Evolutionary conservation across 2,113 vertebrate species (phyloP), one percentile per base, ranked within the genome.

Genomic region (Embiotoca jacksoni): DNA sequence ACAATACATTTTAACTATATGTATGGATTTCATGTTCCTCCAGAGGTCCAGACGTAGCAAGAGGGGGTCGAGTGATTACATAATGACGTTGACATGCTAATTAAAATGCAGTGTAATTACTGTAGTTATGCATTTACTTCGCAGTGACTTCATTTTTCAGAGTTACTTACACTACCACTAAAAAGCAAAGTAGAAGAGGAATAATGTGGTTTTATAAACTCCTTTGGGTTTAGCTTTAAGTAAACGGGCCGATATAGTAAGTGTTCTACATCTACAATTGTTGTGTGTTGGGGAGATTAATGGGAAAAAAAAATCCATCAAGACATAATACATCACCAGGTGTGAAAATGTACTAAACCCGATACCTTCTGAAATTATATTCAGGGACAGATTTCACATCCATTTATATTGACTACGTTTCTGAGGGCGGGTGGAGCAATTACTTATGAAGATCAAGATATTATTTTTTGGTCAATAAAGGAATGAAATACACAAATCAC

Each of bases 41-140:
- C 46, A 74, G 72, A 53, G 78, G 53, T 23, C 23, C 23, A 23
- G 23, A 23, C 23, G 72, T 71, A 60, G 33, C 64, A 32, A 66
- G 52, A 74, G 66, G 67, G 52, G 77, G 60, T 62, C 32, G 67
- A 88, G 68, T 67, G 77, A 82, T 82, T 82, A 77, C 53, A 82
- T 70, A 83, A 81, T 72, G 55, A 73, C 65, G 36, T 44, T 81
- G 69, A 83, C 84, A 72, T 68, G 78, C 66, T 86, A 75, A 91
- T 91, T 59, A 77, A 83, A 84, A 74, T 72, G 68, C 59, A 68
- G 31, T 62, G 50, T 87, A 84, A 78, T 83, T 85, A 83, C 49
- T 63, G 50, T 68, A 78, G 39, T 76, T 64, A 70, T 13, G 55
- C 61, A 41, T 84, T 86, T 78, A 72, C 44, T 14, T 75, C 49